Conservation (phyloP, 2,113 vertebrate genomes). For the Antechinus flavipes region DNA sequence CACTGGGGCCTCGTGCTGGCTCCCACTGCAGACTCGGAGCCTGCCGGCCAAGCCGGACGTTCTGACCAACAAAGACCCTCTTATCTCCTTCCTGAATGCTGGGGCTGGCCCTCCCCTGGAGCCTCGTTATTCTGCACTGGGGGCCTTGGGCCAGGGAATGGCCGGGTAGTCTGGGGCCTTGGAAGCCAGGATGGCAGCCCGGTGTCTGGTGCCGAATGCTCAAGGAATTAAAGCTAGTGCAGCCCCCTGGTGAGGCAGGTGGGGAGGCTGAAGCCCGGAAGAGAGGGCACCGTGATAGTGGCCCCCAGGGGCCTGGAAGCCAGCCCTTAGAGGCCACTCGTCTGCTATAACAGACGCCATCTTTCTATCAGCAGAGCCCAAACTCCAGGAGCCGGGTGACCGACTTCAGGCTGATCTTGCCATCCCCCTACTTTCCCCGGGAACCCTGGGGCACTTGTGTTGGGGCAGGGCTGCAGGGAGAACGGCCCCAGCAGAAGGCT, state of each 20-base stretch:
- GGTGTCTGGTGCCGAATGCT: not conserved
- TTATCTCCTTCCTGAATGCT: not conserved
- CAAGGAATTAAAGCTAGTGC: not conserved
- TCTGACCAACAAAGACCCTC: slow-evolving; percentile 6
- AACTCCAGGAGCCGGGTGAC: not conserved
- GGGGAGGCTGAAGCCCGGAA: not conserved
- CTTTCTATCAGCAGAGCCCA: not conserved
- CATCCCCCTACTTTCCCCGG: not conserved
- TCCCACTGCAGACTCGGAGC: not conserved
- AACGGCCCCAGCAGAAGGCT: not conserved
- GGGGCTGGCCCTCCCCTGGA: not conserved
- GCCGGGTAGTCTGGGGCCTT: no score
- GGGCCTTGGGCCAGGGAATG: slow-evolving; percentile 14
- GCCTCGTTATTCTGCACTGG: not conserved
- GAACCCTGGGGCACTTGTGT: not conserved
- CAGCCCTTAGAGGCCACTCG: not conserved
- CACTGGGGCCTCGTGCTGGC: not conserved
- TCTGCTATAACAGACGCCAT: not conserved
- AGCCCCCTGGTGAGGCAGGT: not conserved
- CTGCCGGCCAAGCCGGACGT: not conserved
- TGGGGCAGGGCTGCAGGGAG: no score
- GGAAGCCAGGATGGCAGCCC: not conserved
- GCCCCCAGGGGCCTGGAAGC: not conserved
- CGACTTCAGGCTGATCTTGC: not conserved
- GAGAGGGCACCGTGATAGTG: not conserved